A percentile compares a stretch with the other conserved stretches of the same genome.
phyloP scores from a whole-genome alignment of 2,888 invertebrate genomes.

The Parelbella ahira region DNA sequence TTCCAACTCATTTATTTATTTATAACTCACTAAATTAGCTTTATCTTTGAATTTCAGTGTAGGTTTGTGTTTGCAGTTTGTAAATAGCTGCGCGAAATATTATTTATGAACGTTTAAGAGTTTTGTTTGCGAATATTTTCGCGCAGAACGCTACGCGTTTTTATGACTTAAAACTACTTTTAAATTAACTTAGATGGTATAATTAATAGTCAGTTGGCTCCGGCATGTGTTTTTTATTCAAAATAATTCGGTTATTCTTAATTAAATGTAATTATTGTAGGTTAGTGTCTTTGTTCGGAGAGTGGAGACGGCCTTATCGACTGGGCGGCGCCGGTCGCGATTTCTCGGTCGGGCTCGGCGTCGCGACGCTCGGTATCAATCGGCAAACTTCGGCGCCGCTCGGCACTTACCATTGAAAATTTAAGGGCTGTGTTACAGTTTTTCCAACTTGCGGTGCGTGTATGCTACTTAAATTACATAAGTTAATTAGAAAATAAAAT shows the following conservation, averaged over 20 bases:
- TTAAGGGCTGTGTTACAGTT: slow-evolving; percentile 73
- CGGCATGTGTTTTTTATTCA: slow-evolving; percentile 55
- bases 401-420: slow-evolving; percentile 63
- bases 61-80: slow-evolving; percentile 17
- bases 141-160: not conserved
- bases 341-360: slow-evolving; percentile 54
- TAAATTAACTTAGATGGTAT: not conserved
- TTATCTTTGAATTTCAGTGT: slow-evolving; percentile 5
- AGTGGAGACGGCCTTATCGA: slow-evolving; percentile 79
- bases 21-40: not conserved
- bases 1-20: not conserved
- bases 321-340: slow-evolving; percentile 76
- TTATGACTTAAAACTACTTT: slow-evolving; percentile 7
- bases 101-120: not conserved
- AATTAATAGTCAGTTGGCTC: not conserved
- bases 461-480: slow-evolving; percentile 25
- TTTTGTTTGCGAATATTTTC: slow-evolving; percentile 1
- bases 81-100: not conserved
- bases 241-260: slow-evolving; percentile 70
- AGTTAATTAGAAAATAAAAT: not conserved
- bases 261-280: slow-evolving; percentile 79
- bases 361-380: slow-evolving; percentile 49
- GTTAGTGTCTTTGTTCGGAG: slow-evolving; percentile 77
- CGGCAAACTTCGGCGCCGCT: slow-evolving; percentile 50
- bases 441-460: slow-evolving; percentile 60